Percentiles rank a stretch among this genome's conserved stretches.
phyloP scores from a whole-genome alignment of 2,888 invertebrate genomes.

The Oxyscelio sp. region DNA sequence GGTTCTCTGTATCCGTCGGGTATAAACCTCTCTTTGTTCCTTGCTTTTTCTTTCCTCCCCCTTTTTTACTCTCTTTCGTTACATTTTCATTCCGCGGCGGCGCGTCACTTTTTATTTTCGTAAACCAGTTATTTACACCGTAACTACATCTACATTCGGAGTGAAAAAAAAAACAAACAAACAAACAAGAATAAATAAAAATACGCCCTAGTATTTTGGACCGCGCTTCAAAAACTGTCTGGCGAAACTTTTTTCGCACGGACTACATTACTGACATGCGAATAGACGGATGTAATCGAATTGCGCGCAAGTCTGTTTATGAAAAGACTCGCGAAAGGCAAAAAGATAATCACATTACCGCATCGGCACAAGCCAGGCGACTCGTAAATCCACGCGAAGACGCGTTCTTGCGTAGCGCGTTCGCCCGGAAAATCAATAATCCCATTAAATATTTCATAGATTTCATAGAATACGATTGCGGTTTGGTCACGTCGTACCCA shows the following conservation, averaged over 20 bases:
- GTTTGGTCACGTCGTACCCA: conserved; percentile 85
- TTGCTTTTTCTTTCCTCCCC: conserved; percentile 45
- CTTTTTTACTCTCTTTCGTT: conserved; percentile 41
- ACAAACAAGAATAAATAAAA: conserved; percentile 9
- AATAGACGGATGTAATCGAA: conserved; percentile 44
- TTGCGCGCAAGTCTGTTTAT: conserved; percentile 33
- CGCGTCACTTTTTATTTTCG: conserved; percentile 58
- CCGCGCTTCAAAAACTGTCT: conserved; percentile 13
- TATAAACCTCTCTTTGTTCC: conserved; percentile 59
- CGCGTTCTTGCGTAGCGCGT: conserved; percentile 80
- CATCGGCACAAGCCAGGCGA: conserved; percentile 76
- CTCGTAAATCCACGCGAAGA: conserved; percentile 83
- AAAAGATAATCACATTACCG: too few relatives aligned
- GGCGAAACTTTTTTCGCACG: conserved; percentile 28
- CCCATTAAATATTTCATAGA: conserved; percentile 86
- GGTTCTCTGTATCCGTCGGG: conserved; percentile 72
- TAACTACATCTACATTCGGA: conserved; percentile 52
- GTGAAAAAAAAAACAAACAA: too few relatives aligned
- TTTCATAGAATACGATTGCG: conserved; percentile 84
- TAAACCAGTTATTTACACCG: conserved; percentile 70
- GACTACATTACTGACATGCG: background rate
- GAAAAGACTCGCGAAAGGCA: too few relatives aligned
- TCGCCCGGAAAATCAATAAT: conserved; percentile 84
- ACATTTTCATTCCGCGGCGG: conserved; percentile 54
- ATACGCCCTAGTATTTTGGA: conserved; percentile 8